A percentile compares a stretch with the other conserved stretches of the same genome.
These are phyloP conservation scores for Manis crassicaudata DNA, from an alignment of 2,797 vertebrate species.

Conservation along the genomic window DNA sequence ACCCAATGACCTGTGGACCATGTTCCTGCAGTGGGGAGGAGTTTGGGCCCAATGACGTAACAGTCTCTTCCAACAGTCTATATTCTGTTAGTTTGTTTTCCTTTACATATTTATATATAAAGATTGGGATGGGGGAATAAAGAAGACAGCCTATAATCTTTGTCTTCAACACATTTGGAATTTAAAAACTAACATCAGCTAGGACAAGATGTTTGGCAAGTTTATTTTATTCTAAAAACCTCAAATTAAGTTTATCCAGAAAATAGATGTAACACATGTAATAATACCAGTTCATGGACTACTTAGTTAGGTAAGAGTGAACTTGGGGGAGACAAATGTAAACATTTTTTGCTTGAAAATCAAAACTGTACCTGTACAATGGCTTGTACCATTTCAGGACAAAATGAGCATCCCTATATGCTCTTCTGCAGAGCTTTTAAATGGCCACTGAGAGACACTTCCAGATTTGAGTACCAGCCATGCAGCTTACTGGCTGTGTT, in stretches of 20 bases:
- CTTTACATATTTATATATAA: background rate
- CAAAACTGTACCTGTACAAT: background rate
- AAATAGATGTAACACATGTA: background rate
- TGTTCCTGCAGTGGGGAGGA: background rate
- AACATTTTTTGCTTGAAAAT: background rate
- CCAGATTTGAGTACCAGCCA: background rate
- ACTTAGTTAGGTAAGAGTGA: background rate
- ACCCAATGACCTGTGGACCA: background rate
- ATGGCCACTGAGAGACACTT: background rate
- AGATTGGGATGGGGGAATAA: background rate
- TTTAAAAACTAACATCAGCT: background rate
- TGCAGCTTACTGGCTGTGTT: background rate
- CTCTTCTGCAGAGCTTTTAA: background rate
- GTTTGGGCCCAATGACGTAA: background rate
- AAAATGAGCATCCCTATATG: background rate
- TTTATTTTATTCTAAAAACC: slow-evolving; percentile 8
- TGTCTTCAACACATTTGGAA: background rate
- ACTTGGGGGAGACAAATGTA: background rate
- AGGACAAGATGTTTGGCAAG: background rate
- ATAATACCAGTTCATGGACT: background rate
- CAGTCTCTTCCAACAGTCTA: background rate
- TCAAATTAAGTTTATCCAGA: background rate
- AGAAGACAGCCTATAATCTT: background rate
- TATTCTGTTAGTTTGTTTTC: background rate
- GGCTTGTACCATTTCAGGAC: background rate